Base-by-base conservation (phyloP, 2,797 vertebrate genomes). In the Cheirogaleus major region DNA sequence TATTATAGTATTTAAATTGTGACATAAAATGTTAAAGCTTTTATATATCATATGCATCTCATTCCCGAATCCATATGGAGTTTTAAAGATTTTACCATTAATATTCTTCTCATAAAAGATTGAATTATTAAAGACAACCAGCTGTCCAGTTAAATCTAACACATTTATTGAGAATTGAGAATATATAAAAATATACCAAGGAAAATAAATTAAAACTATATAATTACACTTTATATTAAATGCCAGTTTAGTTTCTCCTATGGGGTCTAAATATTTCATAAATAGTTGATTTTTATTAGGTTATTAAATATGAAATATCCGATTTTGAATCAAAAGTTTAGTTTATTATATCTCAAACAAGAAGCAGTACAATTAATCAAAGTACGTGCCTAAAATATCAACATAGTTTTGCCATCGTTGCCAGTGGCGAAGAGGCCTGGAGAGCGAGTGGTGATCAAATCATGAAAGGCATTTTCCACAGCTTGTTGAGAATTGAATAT, bases 161-260 rank as follows among this genome's bases (percentile, higher is more conserved):
- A 81, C 1, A 59, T 75, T 91, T 83, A 69, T 78, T 95, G n/a
- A 93, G 55, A 73, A 84, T 94, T 95, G 82, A 30, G 52, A 57
- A 94, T 89, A 30, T 48, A 35, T 55, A 79, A 93, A 41, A 38
- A 65, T 23, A 72, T 13, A 73, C 63, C 14, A 70, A 67, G 20
- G 45, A 76, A 82, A 89, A 93, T 79, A 50, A 67, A 79, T 81
- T 67, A 83, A 93, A n/a, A 90, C 43, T 45, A 55, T 67, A n/a
- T 80, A 35, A 61, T 55, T 38, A 87, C 43, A 73, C 15, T 86
- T 95, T 70, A 91, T 59, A 6, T 59, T 89, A 90, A 90, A 20
- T 87, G 11, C 25, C 11, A 79, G 1, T 61, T 84, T 75, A 55
- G 23, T 89, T 85, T 78, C 52, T 96, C 91, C 50, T 70, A 4